phyloP scores from a whole-genome alignment of 2,888 invertebrate genomes.

The Acronicta leporina region DNA sequence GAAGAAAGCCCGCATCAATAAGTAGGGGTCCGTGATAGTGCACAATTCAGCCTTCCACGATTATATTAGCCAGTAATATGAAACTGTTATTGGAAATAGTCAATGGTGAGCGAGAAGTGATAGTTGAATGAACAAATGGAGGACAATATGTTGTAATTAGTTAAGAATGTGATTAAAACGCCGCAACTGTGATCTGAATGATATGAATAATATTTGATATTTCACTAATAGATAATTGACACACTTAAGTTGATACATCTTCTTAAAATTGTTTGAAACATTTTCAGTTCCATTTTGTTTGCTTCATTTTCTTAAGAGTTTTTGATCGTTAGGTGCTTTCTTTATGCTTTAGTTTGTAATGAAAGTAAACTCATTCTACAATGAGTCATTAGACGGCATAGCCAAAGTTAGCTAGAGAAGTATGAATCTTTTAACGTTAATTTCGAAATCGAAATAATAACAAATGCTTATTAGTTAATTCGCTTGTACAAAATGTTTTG shows the following conservation, averaged over 20 bases:
- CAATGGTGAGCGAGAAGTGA: conserved; percentile 76
- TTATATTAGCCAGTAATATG: conserved; percentile 69
- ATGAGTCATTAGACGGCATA: conserved; percentile 83
- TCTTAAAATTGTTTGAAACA: conserved; percentile 72
- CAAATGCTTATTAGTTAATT: conserved; percentile 54
- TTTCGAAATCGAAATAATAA: conserved; percentile 53
- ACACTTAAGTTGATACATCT: conserved; percentile 80
- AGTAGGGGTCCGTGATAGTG: conserved; percentile 66
- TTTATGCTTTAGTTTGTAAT: conserved; percentile 80
- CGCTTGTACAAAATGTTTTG: conserved; percentile 55
- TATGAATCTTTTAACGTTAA: conserved; percentile 76
- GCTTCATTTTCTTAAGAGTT: conserved; percentile 69
- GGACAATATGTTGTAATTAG: conserved; percentile 88
- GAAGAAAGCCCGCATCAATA: conserved; percentile 94
- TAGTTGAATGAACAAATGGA: conserved; percentile 83
- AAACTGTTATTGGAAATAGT: conserved; percentile 73
- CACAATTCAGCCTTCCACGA: conserved; percentile 70
- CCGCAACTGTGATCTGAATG: conserved; percentile 90
- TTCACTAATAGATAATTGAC: conserved; percentile 88
- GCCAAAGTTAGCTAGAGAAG: conserved; percentile 87
- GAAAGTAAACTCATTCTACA: conserved; percentile 67
- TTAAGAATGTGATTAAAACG: conserved; percentile 89
- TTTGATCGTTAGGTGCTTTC: conserved; percentile 82
- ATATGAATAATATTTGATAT: conserved; percentile 89
- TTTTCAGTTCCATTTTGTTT: conserved; percentile 65